Base-by-base conservation (phyloP, 2,113 vertebrate species). In the Okapia johnstoni region DNA sequence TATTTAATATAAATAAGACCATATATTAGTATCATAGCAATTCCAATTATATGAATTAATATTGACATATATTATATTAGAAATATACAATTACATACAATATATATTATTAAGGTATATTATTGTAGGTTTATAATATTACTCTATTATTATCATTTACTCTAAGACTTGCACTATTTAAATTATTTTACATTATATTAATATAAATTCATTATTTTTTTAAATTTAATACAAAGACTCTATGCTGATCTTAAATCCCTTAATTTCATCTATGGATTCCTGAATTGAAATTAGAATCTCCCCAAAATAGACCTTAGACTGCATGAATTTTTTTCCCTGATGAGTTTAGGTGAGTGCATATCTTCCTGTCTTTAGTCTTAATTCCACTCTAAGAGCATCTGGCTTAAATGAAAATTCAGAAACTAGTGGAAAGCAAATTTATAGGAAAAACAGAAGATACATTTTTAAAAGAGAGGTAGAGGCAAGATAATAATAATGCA, bases 361-460 rank as follows among this genome's bases (percentile, higher is more conserved):
- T 85, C 19, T 95, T 94, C 77, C 36, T 79, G 26, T 23, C 7
- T 9, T 88, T 93, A 88, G 52, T 54, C 33, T 81, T 88, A 96
- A 95, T 92, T 97, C 15, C 15, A 88, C 10, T 66, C 26, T 81
- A 66, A 80, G 73, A 84, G 36, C 55, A 15, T 92, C 50, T 97
- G 8, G 48, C 77, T 85, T 85, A 88, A 94, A 30, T 57, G 1
- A 93, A 96, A 89, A 25, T 79, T 96, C 48, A 95, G 76, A 76
- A 76, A 84, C 15, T 61, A 86, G 28, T 90, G 15, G 33, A 92
- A 95, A 77, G 26, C 40, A 96, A 54, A 16, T 57, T 92, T 88
- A 92, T 96, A 93, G 36, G 81, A 50, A 91, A 97, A 96, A 79
- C 43, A 92, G 54, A 87, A 73, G 33, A 17, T 60, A 63, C 79